Evolutionary conservation across 2,888 invertebrate genomes (phyloP).

Genomic region (Heliconius ismenius): DNA sequence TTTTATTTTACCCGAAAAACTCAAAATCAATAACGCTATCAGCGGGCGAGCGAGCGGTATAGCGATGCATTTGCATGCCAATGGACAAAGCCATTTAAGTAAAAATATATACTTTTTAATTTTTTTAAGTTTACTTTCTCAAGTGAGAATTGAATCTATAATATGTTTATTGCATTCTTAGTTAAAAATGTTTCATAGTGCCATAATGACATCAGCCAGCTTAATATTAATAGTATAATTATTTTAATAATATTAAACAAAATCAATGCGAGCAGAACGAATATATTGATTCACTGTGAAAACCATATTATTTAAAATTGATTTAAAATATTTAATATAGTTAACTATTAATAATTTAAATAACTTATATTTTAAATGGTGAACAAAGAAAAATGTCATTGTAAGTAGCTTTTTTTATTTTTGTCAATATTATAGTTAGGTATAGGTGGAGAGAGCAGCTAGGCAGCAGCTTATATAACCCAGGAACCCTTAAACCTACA

Average conservation of each 20-base stretch:
- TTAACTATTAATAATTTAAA: background rate
- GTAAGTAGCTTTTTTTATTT: too few relatives aligned
- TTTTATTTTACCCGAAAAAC: too few relatives aligned
- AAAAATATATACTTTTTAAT: background rate
- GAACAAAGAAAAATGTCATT: too few relatives aligned
- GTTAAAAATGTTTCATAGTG: background rate
- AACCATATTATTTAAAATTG: background rate
- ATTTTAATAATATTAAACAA: background rate
- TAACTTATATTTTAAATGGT: too few relatives aligned
- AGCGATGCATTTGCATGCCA: too few relatives aligned
- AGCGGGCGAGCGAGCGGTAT: too few relatives aligned
- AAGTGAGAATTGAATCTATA: background rate
- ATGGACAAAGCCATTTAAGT: background rate
- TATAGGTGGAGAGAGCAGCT: too few relatives aligned
- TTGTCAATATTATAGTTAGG: too few relatives aligned
- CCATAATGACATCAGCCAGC: background rate
- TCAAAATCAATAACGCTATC: too few relatives aligned
- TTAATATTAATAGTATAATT: background rate
- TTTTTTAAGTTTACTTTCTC: background rate
- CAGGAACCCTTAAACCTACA: too few relatives aligned
- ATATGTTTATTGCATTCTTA: too few relatives aligned
- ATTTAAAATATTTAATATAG: constrained; percentile 1
- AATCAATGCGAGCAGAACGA: background rate
- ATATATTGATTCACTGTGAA: constrained; percentile 4
- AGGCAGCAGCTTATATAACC: too few relatives aligned